These are phyloP conservation scores for Aricia artaxerxes DNA, from an alignment of 2,888 invertebrate genomes.

Conservation along the genomic window DNA sequence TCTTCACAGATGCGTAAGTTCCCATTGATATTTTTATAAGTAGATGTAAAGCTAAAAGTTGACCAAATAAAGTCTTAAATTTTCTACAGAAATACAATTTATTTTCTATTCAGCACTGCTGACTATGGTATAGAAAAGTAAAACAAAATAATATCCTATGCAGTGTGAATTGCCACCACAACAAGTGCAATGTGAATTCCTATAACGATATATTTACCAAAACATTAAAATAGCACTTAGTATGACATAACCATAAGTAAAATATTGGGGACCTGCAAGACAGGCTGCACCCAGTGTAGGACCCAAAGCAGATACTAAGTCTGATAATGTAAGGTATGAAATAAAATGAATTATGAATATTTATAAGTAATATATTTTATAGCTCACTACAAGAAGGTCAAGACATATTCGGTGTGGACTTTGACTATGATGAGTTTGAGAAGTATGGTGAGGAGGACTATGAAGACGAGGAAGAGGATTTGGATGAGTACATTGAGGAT, in stretches of 20 bases:
- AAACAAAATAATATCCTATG: no score
- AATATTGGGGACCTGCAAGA: no score
- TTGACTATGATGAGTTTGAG: conserved; percentile 95
- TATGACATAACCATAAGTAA: no score
- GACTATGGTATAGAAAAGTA: no score
- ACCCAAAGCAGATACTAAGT: no score
- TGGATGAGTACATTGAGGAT: conserved; percentile 90
- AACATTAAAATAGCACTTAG: background rate
- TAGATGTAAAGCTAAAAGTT: background rate
- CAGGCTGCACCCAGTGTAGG: no score
- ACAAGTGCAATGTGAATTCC: background rate
- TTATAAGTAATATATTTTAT: background rate
- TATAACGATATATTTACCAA: background rate
- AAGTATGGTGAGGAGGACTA: conserved; percentile 93
- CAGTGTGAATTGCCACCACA: no score
- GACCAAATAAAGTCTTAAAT: no score
- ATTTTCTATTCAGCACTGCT: no score
- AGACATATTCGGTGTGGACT: conserved; percentile 99
- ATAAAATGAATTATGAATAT: no score
- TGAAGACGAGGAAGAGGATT: conserved; percentile 88
- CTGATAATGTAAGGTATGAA: no score
- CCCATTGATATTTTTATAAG: conserved; percentile 1
- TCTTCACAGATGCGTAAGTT: conserved; percentile 92
- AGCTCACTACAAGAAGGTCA: conserved; percentile 97
- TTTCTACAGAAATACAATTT: no score